Percentiles rank a stretch among this genome's conserved stretches.
Conservation (phyloP, 35 echinoderm and acorn worm species). For the Lytechinus pictus region DNA sequence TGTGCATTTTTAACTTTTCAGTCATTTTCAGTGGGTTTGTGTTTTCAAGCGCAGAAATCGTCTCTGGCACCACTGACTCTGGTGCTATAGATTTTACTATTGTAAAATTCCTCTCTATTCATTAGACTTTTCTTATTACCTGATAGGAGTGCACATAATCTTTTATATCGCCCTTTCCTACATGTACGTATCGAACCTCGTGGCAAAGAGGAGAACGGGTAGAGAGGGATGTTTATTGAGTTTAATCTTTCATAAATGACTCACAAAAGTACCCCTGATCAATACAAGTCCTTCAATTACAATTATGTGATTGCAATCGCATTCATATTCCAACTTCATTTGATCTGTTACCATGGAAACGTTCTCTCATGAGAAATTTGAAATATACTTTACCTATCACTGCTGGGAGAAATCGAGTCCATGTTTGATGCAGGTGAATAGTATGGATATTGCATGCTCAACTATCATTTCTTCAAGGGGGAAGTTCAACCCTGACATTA, state of each 20-base stretch:
- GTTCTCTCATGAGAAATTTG: not conserved
- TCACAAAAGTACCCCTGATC: not conserved
- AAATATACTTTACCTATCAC: not conserved
- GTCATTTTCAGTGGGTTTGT: no score
- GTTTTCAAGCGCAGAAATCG: no score
- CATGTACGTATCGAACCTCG: not conserved
- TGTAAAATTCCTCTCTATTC: not conserved
- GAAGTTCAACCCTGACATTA: not conserved
- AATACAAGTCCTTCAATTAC: not conserved
- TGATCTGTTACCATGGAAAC: not conserved
- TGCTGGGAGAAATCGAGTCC: not conserved
- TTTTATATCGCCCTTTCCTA: not conserved
- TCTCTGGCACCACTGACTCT: no score
- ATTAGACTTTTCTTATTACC: not conserved
- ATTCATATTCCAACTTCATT: not conserved
- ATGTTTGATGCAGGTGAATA: not conserved
- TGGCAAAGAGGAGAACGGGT: not conserved
- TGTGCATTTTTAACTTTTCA: no score
- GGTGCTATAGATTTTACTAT: no score
- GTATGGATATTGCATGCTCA: not conserved
- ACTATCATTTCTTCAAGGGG: not conserved
- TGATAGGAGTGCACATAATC: not conserved
- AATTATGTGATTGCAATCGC: not conserved
- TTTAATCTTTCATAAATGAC: conserved; percentile 5
- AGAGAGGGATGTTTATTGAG: not conserved